Conservation (phyloP, 2,888 invertebrate species). For the Sphecodes monilicornis region DNA sequence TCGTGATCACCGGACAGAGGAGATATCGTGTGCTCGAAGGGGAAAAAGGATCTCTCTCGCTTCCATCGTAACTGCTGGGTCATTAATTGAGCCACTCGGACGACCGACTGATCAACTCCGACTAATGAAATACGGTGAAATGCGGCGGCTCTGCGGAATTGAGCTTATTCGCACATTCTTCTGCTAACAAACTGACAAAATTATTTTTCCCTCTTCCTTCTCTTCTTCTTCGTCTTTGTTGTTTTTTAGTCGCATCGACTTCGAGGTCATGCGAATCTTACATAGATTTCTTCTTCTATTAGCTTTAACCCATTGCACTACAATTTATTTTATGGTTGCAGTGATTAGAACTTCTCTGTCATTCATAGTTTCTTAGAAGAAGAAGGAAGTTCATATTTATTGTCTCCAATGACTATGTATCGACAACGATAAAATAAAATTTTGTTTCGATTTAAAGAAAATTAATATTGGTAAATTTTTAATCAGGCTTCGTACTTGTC, state of each 20-base stretch:
- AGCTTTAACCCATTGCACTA: too few relatives aligned
- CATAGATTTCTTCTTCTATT: too few relatives aligned
- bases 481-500: too few relatives aligned
- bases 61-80: neutral
- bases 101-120: neutral
- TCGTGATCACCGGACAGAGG: neutral
- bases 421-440: too few relatives aligned
- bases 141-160: neutral
- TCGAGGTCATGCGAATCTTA: neutral
- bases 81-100: neutral
- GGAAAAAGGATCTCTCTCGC: neutral
- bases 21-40: neutral
- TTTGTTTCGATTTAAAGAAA: too few relatives aligned
- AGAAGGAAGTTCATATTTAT: too few relatives aligned
- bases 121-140: neutral
- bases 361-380: too few relatives aligned
- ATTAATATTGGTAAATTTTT: too few relatives aligned
- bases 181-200: neutral
- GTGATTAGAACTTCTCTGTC: too few relatives aligned
- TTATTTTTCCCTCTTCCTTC: neutral
- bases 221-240: neutral
- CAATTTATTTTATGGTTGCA: too few relatives aligned
- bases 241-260: neutral
- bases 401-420: too few relatives aligned
- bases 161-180: neutral